Evolutionary conservation across 1,140 invertebrate species (phyloP), one percentile per base, ranked within the genome.

Genomic region (Stegodyphus mimosarum): DNA sequence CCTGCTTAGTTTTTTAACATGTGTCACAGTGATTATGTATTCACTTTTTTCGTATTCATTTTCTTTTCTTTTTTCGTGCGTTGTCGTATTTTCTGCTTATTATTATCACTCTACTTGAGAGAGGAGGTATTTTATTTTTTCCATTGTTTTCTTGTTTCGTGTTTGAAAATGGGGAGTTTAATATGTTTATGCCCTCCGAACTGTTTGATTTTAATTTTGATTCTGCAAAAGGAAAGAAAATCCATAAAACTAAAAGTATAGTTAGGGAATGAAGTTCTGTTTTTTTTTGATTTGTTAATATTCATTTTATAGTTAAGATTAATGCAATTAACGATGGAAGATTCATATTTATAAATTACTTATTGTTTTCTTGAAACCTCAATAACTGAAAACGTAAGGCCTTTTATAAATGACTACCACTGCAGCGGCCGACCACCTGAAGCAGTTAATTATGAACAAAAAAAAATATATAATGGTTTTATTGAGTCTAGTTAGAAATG

Each of bases 21-120:
- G 51, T 84, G 81, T 75, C 73, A 84, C 13, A 6, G 66, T 84
- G 48, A 84, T 84, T 84, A 84, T 50, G 51, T 84, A 84, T 84
- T 84, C 81, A 84, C 76, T 84, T 67, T 75, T 69, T 50, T 18
- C 18, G 3, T 18, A 13, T 69, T 17, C 18, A n/a, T 9, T 33
- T 33, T 17, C 49, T 18, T 66, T 53, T 67, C 17, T 79, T 64
- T 69, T 13, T 70, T 79, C 70, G 66, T 17, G 53, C 70, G 77
- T 79, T 53, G 67, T 15, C 51, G 66, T 79, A 66, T 79, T 63
- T 13, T 70, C 66, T 17, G 13, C 67, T 79, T 79, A 79, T 79
- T 79, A 70, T 78, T 78, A 78, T 79, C 70, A 79, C 55, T 79
- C 7, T n/a, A n/a, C 17, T 69, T n/a, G 11, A 33, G 66, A 15